Conservation (phyloP, 2,797 vertebrate genomes). For the Siniperca undulata region DNA sequence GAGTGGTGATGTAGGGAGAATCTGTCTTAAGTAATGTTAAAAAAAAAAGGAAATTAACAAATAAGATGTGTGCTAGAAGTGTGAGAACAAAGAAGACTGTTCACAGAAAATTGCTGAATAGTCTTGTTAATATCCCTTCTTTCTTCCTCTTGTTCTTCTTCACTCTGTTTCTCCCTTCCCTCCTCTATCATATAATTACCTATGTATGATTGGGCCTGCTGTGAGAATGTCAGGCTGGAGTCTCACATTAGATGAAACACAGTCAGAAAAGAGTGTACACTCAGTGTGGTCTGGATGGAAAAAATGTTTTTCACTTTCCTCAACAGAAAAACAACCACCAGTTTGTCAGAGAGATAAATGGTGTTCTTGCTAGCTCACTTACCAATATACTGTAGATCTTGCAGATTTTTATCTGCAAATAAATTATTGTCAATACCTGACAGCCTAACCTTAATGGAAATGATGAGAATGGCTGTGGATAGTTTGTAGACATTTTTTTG, state of each 20-base stretch:
- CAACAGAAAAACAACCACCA: slow-evolving; percentile 54
- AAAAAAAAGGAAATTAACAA: slow-evolving; percentile 7
- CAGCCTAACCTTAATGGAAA: not conserved
- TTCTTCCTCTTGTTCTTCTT: slow-evolving; percentile 38
- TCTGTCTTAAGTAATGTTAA: not conserved
- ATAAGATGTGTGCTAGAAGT: slow-evolving; percentile 23
- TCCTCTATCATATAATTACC: slow-evolving; percentile 67
- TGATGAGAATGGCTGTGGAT: not conserved
- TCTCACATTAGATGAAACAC: slow-evolving; percentile 65
- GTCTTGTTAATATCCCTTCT: slow-evolving; percentile 26
- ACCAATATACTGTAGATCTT: slow-evolving; percentile 4
- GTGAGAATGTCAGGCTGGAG: slow-evolving; percentile 57
- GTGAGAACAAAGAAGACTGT: slow-evolving; percentile 42
- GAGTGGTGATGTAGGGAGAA: not conserved
- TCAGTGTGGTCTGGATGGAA: slow-evolving; percentile 65
- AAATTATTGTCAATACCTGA: slow-evolving; percentile 19
- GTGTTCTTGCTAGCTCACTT: slow-evolving; percentile 1
- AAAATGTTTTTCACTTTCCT: slow-evolving; percentile 17
- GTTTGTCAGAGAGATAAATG: slow-evolving; percentile 49
- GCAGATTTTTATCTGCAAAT: slow-evolving; percentile 13
- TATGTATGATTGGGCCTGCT: slow-evolving; percentile 62
- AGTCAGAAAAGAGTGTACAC: slow-evolving; percentile 63
- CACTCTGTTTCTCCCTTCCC: slow-evolving; percentile 35
- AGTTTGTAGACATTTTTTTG: slow-evolving; percentile 2
- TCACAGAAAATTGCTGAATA: slow-evolving; percentile 41